A percentile compares a stretch with the other conserved stretches of the same genome.
Conservation (phyloP, 2,113 vertebrate species). For the Melanerpes formicivorus region DNA sequence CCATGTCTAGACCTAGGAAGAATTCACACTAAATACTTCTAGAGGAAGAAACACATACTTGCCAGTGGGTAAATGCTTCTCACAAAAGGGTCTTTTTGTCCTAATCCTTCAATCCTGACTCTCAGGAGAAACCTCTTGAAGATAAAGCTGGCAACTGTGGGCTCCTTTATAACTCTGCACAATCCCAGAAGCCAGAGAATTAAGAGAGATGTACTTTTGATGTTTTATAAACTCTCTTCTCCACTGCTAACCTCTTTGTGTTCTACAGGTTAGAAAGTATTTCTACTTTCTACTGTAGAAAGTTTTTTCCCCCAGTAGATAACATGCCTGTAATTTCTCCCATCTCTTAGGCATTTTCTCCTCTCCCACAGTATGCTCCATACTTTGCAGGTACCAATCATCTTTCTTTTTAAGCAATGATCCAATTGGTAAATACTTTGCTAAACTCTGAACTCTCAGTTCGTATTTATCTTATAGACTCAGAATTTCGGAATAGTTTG, state of each 20-base stretch:
- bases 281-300: too few species aligned
- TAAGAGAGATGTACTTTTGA: neutral
- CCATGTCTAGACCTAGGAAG: neutral
- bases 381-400: neutral
- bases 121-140: neutral
- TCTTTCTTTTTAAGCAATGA: neutral
- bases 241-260: fast-evolving
- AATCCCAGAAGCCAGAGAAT: neutral
- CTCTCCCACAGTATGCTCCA: neutral
- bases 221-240: neutral
- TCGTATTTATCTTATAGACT: neutral
- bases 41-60: neutral
- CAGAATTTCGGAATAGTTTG: neutral
- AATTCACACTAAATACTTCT: neutral
- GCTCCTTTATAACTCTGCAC: neutral
- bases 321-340: neutral
- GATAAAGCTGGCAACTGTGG: neutral
- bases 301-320: neutral
- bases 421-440: neutral
- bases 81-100: neutral
- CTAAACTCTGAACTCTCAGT: neutral
- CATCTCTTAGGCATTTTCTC: neutral
- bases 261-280: neutral
- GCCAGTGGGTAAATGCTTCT: neutral
- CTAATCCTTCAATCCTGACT: neutral